phyloP scores from a whole-genome alignment of 2,888 invertebrate species.

The Sceliomorpha sp. region DNA sequence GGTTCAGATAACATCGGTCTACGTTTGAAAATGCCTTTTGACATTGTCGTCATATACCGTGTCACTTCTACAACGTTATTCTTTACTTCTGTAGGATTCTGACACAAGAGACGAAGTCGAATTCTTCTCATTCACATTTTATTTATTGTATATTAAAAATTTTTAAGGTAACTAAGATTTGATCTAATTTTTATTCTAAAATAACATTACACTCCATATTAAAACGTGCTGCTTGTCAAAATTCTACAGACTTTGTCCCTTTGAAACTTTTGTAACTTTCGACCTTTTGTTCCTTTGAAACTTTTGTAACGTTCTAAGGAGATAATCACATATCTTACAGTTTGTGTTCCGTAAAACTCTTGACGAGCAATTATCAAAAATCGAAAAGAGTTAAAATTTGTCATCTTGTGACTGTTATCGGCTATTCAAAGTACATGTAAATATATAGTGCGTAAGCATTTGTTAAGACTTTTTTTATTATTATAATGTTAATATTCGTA shows the following conservation, averaged over 20 bases:
- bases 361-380: slow-evolving; percentile 12
- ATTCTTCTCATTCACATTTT: neutral
- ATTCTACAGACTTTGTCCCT: too few relatives aligned
- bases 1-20: slow-evolving; percentile 27
- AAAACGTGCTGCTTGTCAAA: too few relatives aligned
- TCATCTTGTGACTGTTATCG: slow-evolving; percentile 1
- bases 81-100: slow-evolving; percentile 17
- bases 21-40: slow-evolving; percentile 23
- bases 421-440: too few relatives aligned
- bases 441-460: too few relatives aligned
- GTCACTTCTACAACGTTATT: slow-evolving; percentile 12
- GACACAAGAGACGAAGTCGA: slow-evolving; percentile 3
- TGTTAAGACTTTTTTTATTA: too few relatives aligned
- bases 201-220: too few relatives aligned
- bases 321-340: slow-evolving; percentile 9
- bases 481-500: too few relatives aligned
- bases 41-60: slow-evolving; percentile 6
- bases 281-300: too few relatives aligned
- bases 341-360: slow-evolving; percentile 7
- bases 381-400: neutral
- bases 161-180: too few relatives aligned
- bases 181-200: too few relatives aligned
- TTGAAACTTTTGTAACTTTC: too few relatives aligned
- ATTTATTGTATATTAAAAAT: neutral
- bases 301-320: too few relatives aligned